Evolutionary conservation across 2,888 invertebrate genomes (phyloP), one percentile per base, ranked within the genome.

Genomic region (Aquatica leii): DNA sequence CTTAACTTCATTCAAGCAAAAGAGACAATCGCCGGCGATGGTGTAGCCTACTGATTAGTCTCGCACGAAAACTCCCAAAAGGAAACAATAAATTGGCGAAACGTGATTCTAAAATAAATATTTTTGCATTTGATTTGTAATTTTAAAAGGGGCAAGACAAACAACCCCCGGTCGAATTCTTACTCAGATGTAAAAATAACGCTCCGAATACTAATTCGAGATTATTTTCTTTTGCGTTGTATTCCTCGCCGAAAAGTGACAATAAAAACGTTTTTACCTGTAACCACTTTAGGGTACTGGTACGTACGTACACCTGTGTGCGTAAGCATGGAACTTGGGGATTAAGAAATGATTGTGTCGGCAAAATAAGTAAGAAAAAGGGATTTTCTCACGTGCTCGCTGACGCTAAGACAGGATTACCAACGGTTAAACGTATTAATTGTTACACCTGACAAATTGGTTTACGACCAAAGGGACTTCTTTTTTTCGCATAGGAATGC

Each of bases 301-400:
- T 9, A n/a, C n/a, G 17, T 46, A 46, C 18, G 60, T 65, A 48
- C 65, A 65, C 65, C 65, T 65, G 65, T 62, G 62, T 41, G 64
- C 64, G 65, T 65, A 56, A 41, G 65, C 65, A 65, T 52, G 52
- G 65, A 60, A 48, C 60, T 52, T 15, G 46, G 40, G 65, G 65
- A 65, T 65, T 65, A 64, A 24, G 17, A 51, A 21, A 40, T 14
- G 31, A 51, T 59, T 59, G 49, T 57, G 60, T 59, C 57, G 56
- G 51, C 40, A 43, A 50, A 55, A 59, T 40, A 53, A 21, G 31
- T 48, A 14, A 60, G 56, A 56, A 60, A 59, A 50, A 15, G 43
- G 62, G 66, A 54, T 60, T 62, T 62, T 66, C 66, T 62, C 62
- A 66, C 66, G 59, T 62, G 65, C 65, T 65, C 56, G 53, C 48